Evolutionary conservation across 1,140 invertebrate species (phyloP), one percentile per base, ranked within the genome.

Genomic region (Drosophila murphyi): DNA sequence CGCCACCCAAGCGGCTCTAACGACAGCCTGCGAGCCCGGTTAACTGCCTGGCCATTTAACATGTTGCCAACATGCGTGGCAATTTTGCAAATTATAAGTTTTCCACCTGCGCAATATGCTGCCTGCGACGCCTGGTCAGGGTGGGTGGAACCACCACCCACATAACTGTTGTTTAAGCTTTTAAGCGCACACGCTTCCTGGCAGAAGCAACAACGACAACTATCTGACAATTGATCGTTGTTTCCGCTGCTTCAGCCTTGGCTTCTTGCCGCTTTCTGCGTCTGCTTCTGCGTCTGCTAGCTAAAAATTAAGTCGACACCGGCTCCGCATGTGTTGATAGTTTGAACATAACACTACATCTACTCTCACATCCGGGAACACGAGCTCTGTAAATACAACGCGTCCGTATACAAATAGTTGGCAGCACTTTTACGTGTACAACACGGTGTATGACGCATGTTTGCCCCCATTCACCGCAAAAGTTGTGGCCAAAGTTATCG

Each of bases 1-100:
- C 78, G 63, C 63, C 62, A 39, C 52, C 62, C 55, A 60, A 51
- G 67, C 72, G 72, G 67, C 72, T 75, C 65, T 70, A 75, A 75
- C 67, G 59, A 63, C 67, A 63, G 51, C 35, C 59, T 34, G 57
- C 39, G 57, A 64, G 67, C 10, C 35, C 35, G 71, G 45, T 39
- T 76, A 59, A 69, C 79, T 82, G 80, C 61, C 77, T 67, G 77
- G 67, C 83, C 85, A 83, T 88, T 88, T 89, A 89, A 88, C 83
- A 88, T 88, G 83, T 72, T 83, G 76, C 76, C 83, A 80, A 69
- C 73, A 86, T 86, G 82, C 78, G 82, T 82, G 76, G 80, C 85
- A 80, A 89, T 89, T 89, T 83, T 55, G 73, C 80, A 88, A 88
- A 88, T 89, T 88, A 88, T 88, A 88, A 88, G 89, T 88, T 87